Percentiles rank a stretch among this genome's conserved stretches.
phyloP scores from a whole-genome alignment of 2,888 invertebrate species.

The Caenorhabditis sulstoni region DNA sequence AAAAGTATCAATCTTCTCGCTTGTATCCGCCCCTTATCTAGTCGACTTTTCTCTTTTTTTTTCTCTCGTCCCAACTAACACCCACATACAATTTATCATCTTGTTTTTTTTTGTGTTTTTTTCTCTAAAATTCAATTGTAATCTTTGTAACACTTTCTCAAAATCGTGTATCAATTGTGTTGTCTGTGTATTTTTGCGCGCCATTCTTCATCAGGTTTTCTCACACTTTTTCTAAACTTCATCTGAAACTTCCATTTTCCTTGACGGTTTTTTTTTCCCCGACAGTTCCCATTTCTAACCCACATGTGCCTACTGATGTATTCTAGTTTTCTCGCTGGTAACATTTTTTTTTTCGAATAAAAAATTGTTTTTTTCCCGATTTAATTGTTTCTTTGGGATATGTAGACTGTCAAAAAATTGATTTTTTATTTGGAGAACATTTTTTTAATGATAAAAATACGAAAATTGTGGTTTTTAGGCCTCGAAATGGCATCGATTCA shows the following conservation, averaged over 20 bases:
- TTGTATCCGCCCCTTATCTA: too few species aligned
- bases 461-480: neutral
- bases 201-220: neutral
- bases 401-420: too few species aligned
- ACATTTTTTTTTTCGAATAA: too few species aligned
- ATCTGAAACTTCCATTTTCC: neutral
- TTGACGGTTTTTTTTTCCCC: slow-evolving; percentile 1
- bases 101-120: neutral
- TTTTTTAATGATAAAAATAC: too few species aligned
- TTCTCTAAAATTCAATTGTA: too few species aligned
- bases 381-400: too few species aligned
- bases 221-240: neutral
- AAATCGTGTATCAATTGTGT: too few species aligned
- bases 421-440: neutral
- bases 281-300: neutral
- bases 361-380: too few species aligned
- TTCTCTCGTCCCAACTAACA: neutral
- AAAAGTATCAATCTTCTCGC: too few species aligned
- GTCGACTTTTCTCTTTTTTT: neutral
- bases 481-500: slow-evolving; percentile 29
- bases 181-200: slow-evolving; percentile 1
- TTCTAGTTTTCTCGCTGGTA: neutral
- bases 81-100: neutral
- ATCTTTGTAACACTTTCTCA: too few species aligned
- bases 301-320: neutral